Base-by-base conservation (phyloP, 2,888 invertebrate genomes). In the Carterocephalus palaemon region DNA sequence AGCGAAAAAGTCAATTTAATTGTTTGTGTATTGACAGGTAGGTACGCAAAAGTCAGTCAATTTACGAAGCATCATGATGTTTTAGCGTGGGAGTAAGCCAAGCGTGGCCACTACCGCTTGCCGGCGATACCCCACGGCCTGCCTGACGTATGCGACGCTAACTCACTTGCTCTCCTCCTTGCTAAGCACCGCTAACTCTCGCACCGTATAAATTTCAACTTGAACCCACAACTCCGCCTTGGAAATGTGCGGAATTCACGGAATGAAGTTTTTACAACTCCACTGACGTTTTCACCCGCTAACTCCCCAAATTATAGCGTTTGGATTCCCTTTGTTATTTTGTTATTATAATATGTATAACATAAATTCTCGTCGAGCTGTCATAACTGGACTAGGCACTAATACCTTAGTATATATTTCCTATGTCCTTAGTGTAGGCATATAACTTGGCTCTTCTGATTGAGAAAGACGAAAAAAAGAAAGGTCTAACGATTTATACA, bases 151-250 rank as follows among this genome's bases (percentile, higher is more conserved):
- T 78, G 78, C 61, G 69, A 63, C 64, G 69, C 71, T 69, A 73
- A 73, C 75, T 74, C 67, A 66, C 67, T 63, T 71, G 70, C 66
- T 67, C 70, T 70, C 68, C 73, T 74, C 67, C 80, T 78, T 79
- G 71, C 74, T 70, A 73, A 73, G 61, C 75, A 72, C 65, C 64
- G 66, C 60, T 66, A 71, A 75, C 71, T 70, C 73, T 73, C 67
- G 57, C 74, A 67, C 68, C 62, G 68, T 67, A 81, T 83, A 80
- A 82, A 83, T 84, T 81, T 71, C 64, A 70, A 77, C 67, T 76
- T 67, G 74, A 80, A 74, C 71, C 67, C 70, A 68, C 77, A 77
- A 77, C 70, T 78, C 66, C 60, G 59, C 64, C 70, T 67, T 70
- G 68, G 73, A 72, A 74, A 78, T 75, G 73, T 74, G 73, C 68